These are phyloP conservation scores for Glyptemys insculpta DNA, from an alignment of 2,797 vertebrate species.

Conservation along the genomic window DNA sequence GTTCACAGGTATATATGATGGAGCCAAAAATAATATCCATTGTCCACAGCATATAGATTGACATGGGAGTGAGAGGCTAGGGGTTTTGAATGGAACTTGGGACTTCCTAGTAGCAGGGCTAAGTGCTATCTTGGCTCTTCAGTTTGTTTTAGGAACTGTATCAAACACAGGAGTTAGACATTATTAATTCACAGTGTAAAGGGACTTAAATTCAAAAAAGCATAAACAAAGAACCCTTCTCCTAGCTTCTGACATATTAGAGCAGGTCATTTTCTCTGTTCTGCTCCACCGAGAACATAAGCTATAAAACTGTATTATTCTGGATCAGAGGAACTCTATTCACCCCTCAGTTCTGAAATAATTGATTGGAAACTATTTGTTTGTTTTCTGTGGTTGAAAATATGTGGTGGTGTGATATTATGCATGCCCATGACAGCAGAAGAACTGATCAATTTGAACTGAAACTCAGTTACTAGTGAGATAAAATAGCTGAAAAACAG, in stretches of 20 bases:
- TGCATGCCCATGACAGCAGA: not conserved
- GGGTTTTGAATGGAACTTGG: fast-evolving
- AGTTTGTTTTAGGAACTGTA: not conserved
- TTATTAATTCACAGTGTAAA: not conserved
- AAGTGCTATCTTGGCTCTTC: not conserved
- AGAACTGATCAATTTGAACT: constrained; percentile 39
- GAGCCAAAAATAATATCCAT: not conserved
- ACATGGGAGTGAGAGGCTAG: not conserved
- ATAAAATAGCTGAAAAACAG: constrained; percentile 30
- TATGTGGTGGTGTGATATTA: constrained; percentile 14
- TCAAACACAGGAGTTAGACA: not conserved
- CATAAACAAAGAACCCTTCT: not conserved
- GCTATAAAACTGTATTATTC: constrained; percentile 18
- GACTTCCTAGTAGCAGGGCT: not conserved
- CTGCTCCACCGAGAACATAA: not conserved
- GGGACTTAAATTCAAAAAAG: not conserved
- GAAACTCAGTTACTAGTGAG: constrained; percentile 6
- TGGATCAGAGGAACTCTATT: constrained; percentile 15
- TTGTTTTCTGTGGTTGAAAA: constrained; percentile 38
- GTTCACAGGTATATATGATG: not conserved
- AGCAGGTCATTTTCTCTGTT: not conserved
- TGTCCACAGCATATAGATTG: not conserved
- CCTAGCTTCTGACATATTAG: not conserved
- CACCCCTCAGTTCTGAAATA: constrained; percentile 30
- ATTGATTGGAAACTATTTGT: constrained; percentile 20